Conservation (phyloP, 2,888 invertebrate genomes). For the Bugula neritina region DNA sequence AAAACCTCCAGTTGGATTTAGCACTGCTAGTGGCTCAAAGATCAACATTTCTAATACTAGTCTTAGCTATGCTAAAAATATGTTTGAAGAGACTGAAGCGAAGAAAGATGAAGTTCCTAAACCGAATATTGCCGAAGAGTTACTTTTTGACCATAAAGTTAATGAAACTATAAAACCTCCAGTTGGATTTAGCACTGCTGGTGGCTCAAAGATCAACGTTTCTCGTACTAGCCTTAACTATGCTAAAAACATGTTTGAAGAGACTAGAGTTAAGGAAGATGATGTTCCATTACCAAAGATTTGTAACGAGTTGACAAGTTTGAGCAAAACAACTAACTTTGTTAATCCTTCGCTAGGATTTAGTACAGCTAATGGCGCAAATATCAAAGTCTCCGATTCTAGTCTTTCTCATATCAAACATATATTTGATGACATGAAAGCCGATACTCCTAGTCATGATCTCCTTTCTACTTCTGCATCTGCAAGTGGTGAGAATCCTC, state of each 20-base stretch:
- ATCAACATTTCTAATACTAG: background rate
- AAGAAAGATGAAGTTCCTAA: background rate
- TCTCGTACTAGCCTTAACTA: background rate
- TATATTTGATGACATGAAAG: background rate
- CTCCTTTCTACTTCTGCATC: background rate
- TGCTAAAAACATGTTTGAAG: background rate
- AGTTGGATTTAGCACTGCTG: conserved; percentile 6
- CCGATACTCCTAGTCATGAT: background rate
- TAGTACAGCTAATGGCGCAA: background rate
- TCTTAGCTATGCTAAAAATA: background rate
- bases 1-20: background rate
- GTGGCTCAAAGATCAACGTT: background rate
- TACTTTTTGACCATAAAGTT: too few species aligned
- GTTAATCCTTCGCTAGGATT: background rate
- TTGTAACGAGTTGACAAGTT: too few species aligned
- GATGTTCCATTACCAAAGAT: background rate
- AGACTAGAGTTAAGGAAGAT: background rate
- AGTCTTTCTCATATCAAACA: background rate
- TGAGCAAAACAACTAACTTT: background rate
- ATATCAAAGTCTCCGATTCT: background rate
- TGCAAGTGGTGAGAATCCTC: background rate
- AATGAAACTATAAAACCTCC: background rate
- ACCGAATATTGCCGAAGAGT: too few species aligned
- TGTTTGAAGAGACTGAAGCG: background rate
- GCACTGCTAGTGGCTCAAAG: background rate